A percentile compares a stretch with the other conserved stretches of the same genome.
These are phyloP conservation scores for Xiphorhynchus erythropygius DNA, from an alignment of 2,797 vertebrate species.

Conservation along the genomic window DNA sequence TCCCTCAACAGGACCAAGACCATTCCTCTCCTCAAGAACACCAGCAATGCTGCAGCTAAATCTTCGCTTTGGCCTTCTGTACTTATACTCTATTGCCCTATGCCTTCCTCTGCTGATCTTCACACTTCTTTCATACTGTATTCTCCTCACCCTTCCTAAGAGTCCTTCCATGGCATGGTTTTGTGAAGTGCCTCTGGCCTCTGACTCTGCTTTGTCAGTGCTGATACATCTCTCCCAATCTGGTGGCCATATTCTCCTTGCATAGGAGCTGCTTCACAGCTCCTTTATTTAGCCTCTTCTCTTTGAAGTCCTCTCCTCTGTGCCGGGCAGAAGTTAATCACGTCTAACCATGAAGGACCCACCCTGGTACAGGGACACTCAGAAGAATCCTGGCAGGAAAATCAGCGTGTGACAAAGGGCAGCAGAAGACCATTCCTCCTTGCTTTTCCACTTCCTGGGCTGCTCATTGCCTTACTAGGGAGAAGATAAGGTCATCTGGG, in stretches of 20 bases:
- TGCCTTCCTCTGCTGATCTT: background rate
- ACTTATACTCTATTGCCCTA: background rate
- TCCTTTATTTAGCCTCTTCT: background rate
- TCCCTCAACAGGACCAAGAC: background rate
- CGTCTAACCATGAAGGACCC: background rate
- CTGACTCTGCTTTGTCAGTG: rapidly evolving
- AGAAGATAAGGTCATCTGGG: background rate
- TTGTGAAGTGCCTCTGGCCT: background rate
- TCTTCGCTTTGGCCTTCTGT: background rate
- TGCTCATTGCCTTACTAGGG: rapidly evolving
- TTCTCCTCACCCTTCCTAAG: background rate
- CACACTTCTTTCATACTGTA: background rate
- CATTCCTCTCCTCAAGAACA: background rate
- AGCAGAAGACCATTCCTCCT: background rate
- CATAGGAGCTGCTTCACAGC: background rate
- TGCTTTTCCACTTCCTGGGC: background rate
- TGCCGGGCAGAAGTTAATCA: background rate
- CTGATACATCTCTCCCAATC: background rate
- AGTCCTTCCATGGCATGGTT: background rate
- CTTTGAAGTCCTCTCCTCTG: background rate
- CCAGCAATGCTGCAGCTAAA: background rate
- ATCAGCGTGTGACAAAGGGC: background rate
- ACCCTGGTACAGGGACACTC: background rate
- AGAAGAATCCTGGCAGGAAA: background rate
- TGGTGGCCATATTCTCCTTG: background rate